Evolutionary conservation across 2,888 invertebrate genomes (phyloP).

Genomic region (Eubasilissa splendida): DNA sequence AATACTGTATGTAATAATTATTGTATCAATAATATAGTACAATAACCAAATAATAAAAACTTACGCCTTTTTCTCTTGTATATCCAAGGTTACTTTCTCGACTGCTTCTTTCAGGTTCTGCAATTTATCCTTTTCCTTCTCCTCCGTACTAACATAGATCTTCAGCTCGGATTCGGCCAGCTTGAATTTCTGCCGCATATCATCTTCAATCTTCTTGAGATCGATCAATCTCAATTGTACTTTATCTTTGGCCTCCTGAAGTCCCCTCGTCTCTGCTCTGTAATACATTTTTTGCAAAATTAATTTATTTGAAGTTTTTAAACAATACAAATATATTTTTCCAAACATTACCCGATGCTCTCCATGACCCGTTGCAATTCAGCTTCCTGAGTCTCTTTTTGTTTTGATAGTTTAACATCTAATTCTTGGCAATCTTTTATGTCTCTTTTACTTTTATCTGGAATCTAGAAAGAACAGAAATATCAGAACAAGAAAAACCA

Average conservation of each 20-base stretch:
- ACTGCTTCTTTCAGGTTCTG: conserved; percentile 73
- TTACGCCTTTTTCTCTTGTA: conserved; percentile 61
- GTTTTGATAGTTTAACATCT: conserved; percentile 70
- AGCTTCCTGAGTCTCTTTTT: conserved; percentile 73
- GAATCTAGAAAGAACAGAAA: conserved; percentile 65
- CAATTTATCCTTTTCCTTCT: conserved; percentile 78
- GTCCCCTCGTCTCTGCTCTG: conserved; percentile 76
- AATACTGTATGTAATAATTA: too few relatives aligned
- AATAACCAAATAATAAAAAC: conserved; percentile 42
- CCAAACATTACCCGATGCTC: conserved; percentile 70
- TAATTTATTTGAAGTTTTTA: too few relatives aligned
- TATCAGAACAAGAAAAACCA: conserved; percentile 61
- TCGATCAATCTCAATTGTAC: conserved; percentile 79
- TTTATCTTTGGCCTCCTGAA: conserved; percentile 81
- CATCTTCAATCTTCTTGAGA: conserved; percentile 80
- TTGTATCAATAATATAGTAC: too few relatives aligned
- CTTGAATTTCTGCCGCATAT: conserved; percentile 74
- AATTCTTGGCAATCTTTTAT: conserved; percentile 78
- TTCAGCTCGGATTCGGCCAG: conserved; percentile 86
- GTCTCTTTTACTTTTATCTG: conserved; percentile 82
- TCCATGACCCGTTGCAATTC: conserved; percentile 75
- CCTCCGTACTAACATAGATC: conserved; percentile 79
- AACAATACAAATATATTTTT: too few relatives aligned
- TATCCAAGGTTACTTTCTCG: conserved; percentile 67
- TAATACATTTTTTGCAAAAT: conserved; percentile 18